Evolutionary conservation across 2,113 vertebrate species (phyloP).

Genomic region (Scomber japonicus): DNA sequence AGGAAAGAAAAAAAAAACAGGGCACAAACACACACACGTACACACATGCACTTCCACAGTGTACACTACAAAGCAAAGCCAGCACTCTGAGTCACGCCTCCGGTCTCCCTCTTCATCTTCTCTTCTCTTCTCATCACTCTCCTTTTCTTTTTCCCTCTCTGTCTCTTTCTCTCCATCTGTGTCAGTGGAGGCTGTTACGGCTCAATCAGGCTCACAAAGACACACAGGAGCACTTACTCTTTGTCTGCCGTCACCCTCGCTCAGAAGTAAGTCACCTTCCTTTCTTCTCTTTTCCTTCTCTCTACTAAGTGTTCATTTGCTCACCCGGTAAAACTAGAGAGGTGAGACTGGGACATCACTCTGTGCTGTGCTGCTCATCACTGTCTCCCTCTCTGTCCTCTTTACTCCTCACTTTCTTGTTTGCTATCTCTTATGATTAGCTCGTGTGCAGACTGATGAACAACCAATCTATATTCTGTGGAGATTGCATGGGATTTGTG

Average conservation of each 20-base stretch:
- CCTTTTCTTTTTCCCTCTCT: slow-evolving; percentile 20
- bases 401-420: slow-evolving; percentile 51
- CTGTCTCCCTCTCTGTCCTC: slow-evolving; percentile 35
- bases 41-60: slow-evolving; percentile 14
- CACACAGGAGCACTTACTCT: slow-evolving; percentile 42
- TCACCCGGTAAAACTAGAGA: slow-evolving; percentile 52
- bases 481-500: slow-evolving; percentile 65
- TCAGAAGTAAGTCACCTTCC: slow-evolving; percentile 71
- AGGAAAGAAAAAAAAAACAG: slow-evolving; percentile 13
- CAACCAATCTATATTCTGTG: slow-evolving; percentile 67
- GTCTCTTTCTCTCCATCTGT: slow-evolving; percentile 41
- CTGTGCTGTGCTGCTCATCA: slow-evolving; percentile 2
- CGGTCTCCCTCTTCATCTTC: slow-evolving; percentile 42
- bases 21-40: slow-evolving; percentile 26
- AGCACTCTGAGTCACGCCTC: slow-evolving; percentile 56
- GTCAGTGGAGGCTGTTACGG: slow-evolving; percentile 52
- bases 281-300: slow-evolving; percentile 33
- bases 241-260: slow-evolving; percentile 44
- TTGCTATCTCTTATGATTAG: slow-evolving; percentile 66
- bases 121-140: slow-evolving; percentile 41
- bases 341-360: slow-evolving; percentile 57
- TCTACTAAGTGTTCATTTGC: slow-evolving; percentile 38
- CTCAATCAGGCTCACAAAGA: slow-evolving; percentile 71
- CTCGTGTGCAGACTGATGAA: slow-evolving; percentile 69
- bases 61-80: slow-evolving; percentile 53